These are phyloP conservation scores for Saccopteryx bilineata DNA, from an alignment of 2,113 vertebrate species.

Conservation along the genomic window DNA sequence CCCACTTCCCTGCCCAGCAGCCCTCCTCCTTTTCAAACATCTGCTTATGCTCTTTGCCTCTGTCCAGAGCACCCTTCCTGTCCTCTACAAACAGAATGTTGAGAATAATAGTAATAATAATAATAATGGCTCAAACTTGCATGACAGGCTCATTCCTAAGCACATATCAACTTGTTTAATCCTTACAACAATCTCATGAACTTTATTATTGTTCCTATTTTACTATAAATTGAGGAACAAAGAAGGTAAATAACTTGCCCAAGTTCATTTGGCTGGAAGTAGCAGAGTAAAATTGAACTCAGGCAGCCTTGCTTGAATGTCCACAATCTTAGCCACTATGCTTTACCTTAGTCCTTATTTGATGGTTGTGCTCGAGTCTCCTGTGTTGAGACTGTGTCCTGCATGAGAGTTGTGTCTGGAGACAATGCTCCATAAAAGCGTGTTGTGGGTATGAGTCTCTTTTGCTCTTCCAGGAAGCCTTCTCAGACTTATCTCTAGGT, in stretches of 20 bases:
- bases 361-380: not conserved
- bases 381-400: not conserved
- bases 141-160: not conserved
- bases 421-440: not conserved
- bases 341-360: not conserved
- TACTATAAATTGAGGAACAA: not conserved
- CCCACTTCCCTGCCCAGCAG: not conserved
- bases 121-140: not conserved
- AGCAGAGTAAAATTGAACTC: not conserved
- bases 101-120: not conserved
- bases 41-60: not conserved
- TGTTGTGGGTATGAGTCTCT: not conserved
- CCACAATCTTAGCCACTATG: not conserved
- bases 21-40: not conserved
- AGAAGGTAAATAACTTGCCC: not conserved
- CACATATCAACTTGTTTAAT: not conserved
- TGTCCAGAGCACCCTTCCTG: not conserved
- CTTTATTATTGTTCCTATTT: not conserved
- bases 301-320: not conserved
- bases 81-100: not conserved
- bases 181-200: not conserved
- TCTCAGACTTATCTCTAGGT: not conserved
- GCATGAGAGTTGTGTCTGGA: not conserved
- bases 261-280: not conserved
- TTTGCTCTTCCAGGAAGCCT: not conserved